These are phyloP conservation scores for Lepidochrysops patricia DNA, from an alignment of 2,888 invertebrate species.

Conservation along the genomic window DNA sequence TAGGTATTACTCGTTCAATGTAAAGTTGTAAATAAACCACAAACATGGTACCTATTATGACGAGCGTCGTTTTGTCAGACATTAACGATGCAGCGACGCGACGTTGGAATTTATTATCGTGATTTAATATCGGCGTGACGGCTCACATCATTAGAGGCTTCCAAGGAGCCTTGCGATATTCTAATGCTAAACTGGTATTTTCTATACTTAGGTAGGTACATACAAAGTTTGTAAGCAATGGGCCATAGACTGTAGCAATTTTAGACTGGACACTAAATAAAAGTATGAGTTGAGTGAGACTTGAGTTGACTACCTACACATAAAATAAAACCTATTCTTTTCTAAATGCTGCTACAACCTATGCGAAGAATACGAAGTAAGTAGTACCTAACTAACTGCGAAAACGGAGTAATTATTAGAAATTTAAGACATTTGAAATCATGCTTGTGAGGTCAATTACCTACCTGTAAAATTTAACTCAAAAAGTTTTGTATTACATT, in stretches of 20 bases:
- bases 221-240: neutral
- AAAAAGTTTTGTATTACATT: too few species aligned
- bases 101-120: slow-evolving; percentile 10
- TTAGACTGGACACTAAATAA: neutral
- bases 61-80: neutral
- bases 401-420: too few species aligned
- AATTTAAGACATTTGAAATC: too few species aligned
- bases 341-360: too few species aligned
- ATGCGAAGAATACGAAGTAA: too few species aligned
- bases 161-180: slow-evolving; percentile 2
- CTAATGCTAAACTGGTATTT: slow-evolving; percentile 3
- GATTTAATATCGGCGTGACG: slow-evolving; percentile 6
- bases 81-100: slow-evolving; percentile 6
- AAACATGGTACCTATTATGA: neutral
- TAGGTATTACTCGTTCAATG: too few species aligned
- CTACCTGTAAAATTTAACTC: too few species aligned
- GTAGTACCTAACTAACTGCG: too few species aligned
- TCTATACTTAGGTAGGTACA: neutral
- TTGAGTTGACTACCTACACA: too few species aligned
- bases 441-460: too few species aligned
- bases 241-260: neutral
- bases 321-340: too few species aligned
- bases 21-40: neutral
- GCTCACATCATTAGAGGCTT: slow-evolving; percentile 13
- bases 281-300: too few species aligned